Evolutionary conservation across 2,113 vertebrate genomes (phyloP).

Genomic region (Hepsetus odoe): DNA sequence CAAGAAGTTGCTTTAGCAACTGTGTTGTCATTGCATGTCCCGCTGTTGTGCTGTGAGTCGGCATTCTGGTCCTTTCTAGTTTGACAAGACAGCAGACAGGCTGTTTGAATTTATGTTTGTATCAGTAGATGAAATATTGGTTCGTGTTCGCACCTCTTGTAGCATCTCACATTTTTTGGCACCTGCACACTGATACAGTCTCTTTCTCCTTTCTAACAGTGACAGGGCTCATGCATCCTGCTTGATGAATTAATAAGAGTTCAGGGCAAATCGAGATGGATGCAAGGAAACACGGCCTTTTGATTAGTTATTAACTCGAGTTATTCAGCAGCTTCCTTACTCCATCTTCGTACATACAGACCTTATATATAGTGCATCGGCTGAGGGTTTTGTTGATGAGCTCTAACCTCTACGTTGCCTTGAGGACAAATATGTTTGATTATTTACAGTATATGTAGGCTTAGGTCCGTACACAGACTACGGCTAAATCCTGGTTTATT

Average conservation of each 20-base stretch:
- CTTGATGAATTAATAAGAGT: conserved; percentile 33
- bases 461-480: conserved; percentile 30
- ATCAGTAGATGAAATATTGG: conserved; percentile 46
- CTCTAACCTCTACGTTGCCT: conserved; percentile 15
- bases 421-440: conserved; percentile 38
- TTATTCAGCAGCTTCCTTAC: conserved; percentile 25
- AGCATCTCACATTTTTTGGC: conserved; percentile 46
- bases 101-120: conserved; percentile 45
- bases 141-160: conserved; percentile 47
- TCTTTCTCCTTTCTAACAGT: conserved; percentile 29
- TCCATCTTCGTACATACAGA: conserved; percentile 1
- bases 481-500: conserved; percentile 28
- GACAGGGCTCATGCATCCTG: conserved; percentile 24
- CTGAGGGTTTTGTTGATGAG: conserved; percentile 30
- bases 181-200: conserved; percentile 42
- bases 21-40: conserved; percentile 39
- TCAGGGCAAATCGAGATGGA: conserved; percentile 24
- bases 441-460: conserved; percentile 32
- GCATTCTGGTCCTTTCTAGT: conserved; percentile 15
- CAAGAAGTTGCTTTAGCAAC: background rate
- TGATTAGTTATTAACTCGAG: conserved; percentile 22
- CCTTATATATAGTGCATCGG: conserved; percentile 17
- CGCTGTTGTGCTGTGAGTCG: conserved; percentile 28
- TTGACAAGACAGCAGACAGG: conserved; percentile 43
- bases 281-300: conserved; percentile 9